A percentile compares a stretch with the other conserved stretches of the same genome.
These are phyloP conservation scores for Macrostomum cliftonense DNA, from an alignment of 2,888 invertebrate genomes.

Conservation along the genomic window DNA sequence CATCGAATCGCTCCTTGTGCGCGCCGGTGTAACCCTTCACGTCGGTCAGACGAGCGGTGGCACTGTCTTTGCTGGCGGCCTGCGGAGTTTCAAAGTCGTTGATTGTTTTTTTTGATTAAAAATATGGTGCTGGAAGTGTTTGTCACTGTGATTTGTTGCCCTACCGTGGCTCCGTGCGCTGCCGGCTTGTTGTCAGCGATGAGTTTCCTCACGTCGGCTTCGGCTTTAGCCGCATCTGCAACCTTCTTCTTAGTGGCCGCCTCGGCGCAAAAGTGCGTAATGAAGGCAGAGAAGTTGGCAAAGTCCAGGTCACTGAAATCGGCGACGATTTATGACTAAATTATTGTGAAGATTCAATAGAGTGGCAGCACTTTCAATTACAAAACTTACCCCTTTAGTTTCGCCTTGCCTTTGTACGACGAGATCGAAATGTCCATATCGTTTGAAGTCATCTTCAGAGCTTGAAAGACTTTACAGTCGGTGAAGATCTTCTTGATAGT, in stretches of 20 bases:
- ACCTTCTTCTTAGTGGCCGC: too few species aligned
- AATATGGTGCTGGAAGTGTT: too few species aligned
- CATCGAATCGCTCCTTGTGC: slow-evolving; percentile 31
- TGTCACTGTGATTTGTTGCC: neutral
- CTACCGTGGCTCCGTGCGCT: slow-evolving; percentile 7
- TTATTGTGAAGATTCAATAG: too few species aligned
- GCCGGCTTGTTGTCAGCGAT: slow-evolving; percentile 3
- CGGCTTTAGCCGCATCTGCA: slow-evolving; percentile 4
- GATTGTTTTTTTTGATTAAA: too few species aligned
- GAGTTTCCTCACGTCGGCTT: slow-evolving; percentile 4
- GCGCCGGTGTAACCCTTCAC: slow-evolving; percentile 26
- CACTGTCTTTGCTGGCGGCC: slow-evolving; percentile 2
- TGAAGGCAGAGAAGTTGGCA: too few species aligned
- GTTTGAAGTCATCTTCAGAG: slow-evolving; percentile 1
- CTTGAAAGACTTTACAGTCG: slow-evolving; percentile 7
- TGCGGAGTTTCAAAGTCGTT: neutral
- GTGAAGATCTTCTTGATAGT: slow-evolving; percentile 10
- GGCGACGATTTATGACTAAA: too few species aligned
- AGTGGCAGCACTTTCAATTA: too few species aligned
- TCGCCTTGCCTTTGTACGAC: neutral
- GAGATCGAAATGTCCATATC: neutral
- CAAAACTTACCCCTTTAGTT: neutral
- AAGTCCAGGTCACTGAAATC: too few species aligned
- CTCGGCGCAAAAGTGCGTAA: too few species aligned
- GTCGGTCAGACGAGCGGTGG: slow-evolving; percentile 19